These are phyloP conservation scores for Drosophila chauvacae DNA, from an alignment of 1,140 invertebrate species.

Conservation along the genomic window DNA sequence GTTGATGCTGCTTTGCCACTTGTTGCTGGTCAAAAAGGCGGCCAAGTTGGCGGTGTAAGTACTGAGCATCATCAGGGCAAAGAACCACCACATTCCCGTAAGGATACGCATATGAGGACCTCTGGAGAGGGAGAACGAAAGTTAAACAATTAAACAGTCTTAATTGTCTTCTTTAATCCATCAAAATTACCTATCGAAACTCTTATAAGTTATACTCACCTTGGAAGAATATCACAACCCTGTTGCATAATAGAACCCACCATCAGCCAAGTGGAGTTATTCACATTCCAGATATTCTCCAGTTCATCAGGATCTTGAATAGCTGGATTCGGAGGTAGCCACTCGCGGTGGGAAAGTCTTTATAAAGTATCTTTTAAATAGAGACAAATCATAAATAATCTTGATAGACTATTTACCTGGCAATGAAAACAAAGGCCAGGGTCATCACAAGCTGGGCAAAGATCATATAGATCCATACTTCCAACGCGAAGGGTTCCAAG, in stretches of 20 bases:
- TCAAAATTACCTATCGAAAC: not conserved
- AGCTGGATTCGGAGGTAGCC: slow-evolving; percentile 92
- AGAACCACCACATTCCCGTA: slow-evolving; percentile 97
- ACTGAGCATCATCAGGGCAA: slow-evolving; percentile 96
- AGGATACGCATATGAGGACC: slow-evolving; percentile 93
- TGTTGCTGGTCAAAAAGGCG: slow-evolving; percentile 95
- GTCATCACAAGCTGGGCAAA: slow-evolving; percentile 97
- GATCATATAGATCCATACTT: slow-evolving; percentile 98
- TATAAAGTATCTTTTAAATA: not conserved
- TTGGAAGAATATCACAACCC: slow-evolving; percentile 92
- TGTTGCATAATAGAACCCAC: slow-evolving; percentile 93
- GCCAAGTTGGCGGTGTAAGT: slow-evolving; percentile 98
- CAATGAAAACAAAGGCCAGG: slow-evolving; percentile 94
- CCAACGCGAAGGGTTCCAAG: slow-evolving; percentile 93
- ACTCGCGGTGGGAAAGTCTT: slow-evolving; percentile 93
- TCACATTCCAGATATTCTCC: slow-evolving; percentile 91
- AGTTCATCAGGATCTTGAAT: slow-evolving; percentile 89
- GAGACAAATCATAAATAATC: rapidly evolving
- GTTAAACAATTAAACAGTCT: no score
- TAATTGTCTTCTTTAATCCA: not conserved
- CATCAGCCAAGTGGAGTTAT: slow-evolving; percentile 91
- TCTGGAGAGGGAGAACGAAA: slow-evolving; percentile 83
- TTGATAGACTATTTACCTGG: slow-evolving; percentile 87
- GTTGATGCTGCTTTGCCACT: slow-evolving; percentile 93
- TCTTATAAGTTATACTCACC: slow-evolving; percentile 84